These are phyloP conservation scores for Taxidea taxus DNA, from an alignment of 2,113 vertebrate species.

Conservation along the genomic window DNA sequence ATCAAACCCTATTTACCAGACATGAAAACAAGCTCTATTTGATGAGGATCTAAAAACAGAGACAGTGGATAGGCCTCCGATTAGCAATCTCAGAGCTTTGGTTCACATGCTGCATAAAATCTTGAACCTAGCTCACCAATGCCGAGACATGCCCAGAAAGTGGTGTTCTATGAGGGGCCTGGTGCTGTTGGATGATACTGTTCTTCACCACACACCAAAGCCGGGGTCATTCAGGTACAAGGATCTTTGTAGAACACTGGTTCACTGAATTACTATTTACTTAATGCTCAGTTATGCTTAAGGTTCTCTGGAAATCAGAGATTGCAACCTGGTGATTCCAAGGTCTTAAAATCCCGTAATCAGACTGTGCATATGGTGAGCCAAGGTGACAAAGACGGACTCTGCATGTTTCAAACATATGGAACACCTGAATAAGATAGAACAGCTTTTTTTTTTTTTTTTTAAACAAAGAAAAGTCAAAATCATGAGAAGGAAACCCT, in stretches of 20 bases:
- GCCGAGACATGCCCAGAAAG: neutral
- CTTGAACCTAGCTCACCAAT: neutral
- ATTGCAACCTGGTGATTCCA: neutral
- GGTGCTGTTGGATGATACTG: accelerated
- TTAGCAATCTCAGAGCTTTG: neutral
- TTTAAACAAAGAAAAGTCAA: neutral
- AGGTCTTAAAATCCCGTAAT: neutral
- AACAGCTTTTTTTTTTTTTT: neutral
- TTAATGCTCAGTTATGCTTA: neutral
- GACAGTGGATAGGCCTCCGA: neutral
- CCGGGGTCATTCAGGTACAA: neutral
- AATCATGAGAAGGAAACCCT: neutral
- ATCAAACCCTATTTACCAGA: neutral
- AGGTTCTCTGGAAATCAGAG: neutral
- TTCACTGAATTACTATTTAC: neutral
- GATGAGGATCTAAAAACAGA: neutral
- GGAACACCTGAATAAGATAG: neutral
- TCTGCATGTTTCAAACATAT: neutral
- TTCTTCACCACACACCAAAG: neutral
- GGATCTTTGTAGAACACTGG: neutral
- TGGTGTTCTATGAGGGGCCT: accelerated
- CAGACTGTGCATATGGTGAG: neutral
- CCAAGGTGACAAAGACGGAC: neutral
- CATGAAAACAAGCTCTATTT: neutral
- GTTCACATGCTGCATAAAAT: neutral